These are phyloP conservation scores for Sinocyclocheilus rhinocerous DNA, from an alignment of 2,113 vertebrate genomes.

Conservation along the genomic window DNA sequence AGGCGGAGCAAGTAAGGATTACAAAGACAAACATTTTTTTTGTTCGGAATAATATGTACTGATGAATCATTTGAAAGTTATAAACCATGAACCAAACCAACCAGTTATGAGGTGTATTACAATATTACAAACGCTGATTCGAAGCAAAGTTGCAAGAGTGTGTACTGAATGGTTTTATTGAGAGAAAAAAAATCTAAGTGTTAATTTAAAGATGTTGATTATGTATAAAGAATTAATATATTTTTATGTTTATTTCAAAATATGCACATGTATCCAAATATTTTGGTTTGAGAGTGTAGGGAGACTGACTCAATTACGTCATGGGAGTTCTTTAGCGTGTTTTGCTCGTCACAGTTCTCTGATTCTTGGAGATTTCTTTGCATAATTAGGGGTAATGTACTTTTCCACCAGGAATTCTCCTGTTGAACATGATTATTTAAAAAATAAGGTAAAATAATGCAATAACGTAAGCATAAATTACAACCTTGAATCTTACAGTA, in stretches of 20 bases:
- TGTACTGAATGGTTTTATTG: too few species aligned
- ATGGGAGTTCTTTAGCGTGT: too few species aligned
- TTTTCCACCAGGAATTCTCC: neutral
- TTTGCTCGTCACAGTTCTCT: too few species aligned
- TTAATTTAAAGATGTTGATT: neutral
- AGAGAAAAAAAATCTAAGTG: neutral
- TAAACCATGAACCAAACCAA: neutral
- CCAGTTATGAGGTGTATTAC: neutral
- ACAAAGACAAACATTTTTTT: too few species aligned
- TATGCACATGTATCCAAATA: neutral
- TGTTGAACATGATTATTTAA: neutral
- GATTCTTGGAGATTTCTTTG: too few species aligned
- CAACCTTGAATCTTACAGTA: neutral
- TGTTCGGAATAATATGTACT: too few species aligned
- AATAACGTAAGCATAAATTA: neutral
- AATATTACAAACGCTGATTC: neutral
- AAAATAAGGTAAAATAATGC: neutral
- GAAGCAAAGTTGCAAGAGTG: too few species aligned
- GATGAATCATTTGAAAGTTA: neutral
- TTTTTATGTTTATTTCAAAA: too few species aligned
- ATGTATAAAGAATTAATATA: too few species aligned
- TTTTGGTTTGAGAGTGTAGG: neutral
- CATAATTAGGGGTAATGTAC: neutral
- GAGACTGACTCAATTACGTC: too few species aligned
- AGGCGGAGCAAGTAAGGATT: too few species aligned